Percentiles rank a stretch among this genome's conserved stretches.
Evolutionary conservation across 2,888 invertebrate genomes (phyloP).

Genomic region (Erebia epiphron): DNA sequence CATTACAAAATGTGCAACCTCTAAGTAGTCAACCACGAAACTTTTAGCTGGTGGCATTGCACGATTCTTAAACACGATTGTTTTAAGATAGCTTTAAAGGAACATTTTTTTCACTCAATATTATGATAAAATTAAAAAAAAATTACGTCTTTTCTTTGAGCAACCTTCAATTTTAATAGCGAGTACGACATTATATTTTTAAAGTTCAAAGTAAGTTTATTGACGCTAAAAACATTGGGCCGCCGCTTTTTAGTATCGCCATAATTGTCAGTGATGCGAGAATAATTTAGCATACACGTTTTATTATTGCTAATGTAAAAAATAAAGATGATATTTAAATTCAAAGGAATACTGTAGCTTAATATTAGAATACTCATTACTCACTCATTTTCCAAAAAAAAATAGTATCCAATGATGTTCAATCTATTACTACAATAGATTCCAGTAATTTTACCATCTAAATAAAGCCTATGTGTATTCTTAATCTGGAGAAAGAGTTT

Average conservation of each 20-base stretch:
- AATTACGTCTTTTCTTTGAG: conserved; percentile 29
- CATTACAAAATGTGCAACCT: background rate
- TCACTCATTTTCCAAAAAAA: too few relatives aligned
- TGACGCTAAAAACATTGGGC: conserved; percentile 34
- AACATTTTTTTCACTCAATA: conserved; percentile 7
- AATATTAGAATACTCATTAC: background rate
- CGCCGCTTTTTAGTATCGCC: conserved; percentile 35
- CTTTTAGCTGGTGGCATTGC: conserved; percentile 14
- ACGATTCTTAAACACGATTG: conserved; percentile 14
- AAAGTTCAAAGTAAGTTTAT: conserved; percentile 40
- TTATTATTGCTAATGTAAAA: conserved; percentile 29
- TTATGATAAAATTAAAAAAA: conserved; percentile 17
- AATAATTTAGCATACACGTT: conserved; percentile 33
- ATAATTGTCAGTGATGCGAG: conserved; percentile 33
- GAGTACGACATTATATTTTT: conserved; percentile 37
- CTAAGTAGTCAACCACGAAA: conserved; percentile 9
- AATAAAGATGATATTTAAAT: conserved; percentile 23
- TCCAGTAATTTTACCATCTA: too few relatives aligned
- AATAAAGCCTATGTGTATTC: too few relatives aligned
- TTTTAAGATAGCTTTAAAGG: conserved; percentile 13
- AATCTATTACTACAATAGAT: too few relatives aligned
- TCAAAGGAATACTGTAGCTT: conserved; percentile 22
- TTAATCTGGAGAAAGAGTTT: too few relatives aligned
- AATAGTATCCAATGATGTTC: too few relatives aligned
- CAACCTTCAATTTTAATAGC: conserved; percentile 39